Evolutionary conservation across 2,113 vertebrate species (phyloP).

Genomic region (Myiagra hebetior): DNA sequence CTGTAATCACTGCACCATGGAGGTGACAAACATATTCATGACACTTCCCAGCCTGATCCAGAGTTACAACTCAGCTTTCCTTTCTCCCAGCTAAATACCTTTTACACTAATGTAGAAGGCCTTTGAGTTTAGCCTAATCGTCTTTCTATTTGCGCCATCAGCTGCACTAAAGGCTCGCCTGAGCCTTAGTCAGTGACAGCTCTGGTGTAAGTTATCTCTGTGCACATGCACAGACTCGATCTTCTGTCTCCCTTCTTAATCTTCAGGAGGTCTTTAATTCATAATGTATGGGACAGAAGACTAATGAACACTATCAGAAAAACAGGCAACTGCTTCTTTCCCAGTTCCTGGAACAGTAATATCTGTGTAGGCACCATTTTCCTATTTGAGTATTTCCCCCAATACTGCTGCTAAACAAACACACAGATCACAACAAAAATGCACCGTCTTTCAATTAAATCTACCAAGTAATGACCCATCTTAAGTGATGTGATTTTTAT

Average conservation of each 20-base stretch:
- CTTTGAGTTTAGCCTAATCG: neutral
- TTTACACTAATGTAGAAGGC: neutral
- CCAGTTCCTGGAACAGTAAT: neutral
- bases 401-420: neutral
- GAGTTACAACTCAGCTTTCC: neutral
- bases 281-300: neutral
- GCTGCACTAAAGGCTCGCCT: fast-evolving
- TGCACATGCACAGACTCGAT: neutral
- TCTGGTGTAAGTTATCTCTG: neutral
- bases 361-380: neutral
- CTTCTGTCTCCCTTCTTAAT: neutral
- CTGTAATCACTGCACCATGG: neutral
- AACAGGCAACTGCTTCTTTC: neutral
- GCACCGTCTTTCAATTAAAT: neutral
- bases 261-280: neutral
- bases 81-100: neutral
- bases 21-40: neutral
- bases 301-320: neutral
- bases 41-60: neutral
- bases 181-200: neutral
- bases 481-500: neutral
- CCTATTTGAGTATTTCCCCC: neutral
- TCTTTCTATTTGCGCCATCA: neutral
- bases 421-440: neutral
- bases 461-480: neutral